phyloP scores from a whole-genome alignment of 2,113 vertebrate genomes.

The Hyperopisus bebe region DNA sequence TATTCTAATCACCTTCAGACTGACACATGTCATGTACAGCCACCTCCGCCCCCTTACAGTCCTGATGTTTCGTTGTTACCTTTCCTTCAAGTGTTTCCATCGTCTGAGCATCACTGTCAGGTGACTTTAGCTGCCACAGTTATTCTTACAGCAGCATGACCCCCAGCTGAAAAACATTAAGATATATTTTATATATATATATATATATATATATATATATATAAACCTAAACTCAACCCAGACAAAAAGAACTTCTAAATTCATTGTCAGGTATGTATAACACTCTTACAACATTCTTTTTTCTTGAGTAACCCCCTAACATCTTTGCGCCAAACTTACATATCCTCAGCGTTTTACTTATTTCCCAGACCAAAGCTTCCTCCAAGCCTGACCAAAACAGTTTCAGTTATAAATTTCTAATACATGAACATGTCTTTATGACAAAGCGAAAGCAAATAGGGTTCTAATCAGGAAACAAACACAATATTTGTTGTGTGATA shows the following conservation, averaged over 20 bases:
- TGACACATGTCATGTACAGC: not conserved
- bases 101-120: slow-evolving; percentile 31
- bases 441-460: not conserved
- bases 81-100: slow-evolving; percentile 37
- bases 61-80: slow-evolving; percentile 18
- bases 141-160: slow-evolving; percentile 37
- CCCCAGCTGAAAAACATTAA: not conserved
- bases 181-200: not conserved
- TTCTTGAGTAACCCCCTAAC: not conserved
- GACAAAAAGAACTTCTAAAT: not conserved
- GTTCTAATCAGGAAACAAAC: not conserved
- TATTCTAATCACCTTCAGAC: not conserved
- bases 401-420: not conserved
- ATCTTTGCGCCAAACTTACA: not conserved
- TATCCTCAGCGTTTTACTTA: not conserved
- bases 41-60: not conserved
- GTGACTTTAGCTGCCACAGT: not conserved
- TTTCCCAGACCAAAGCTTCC: not conserved
- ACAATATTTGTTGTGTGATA: not conserved
- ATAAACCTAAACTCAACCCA: not conserved
- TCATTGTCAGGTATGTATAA: not conserved
- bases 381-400: not conserved
- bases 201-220: not conserved
- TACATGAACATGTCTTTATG: not conserved
- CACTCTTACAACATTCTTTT: not conserved